Evolutionary conservation across 2,113 vertebrate genomes (phyloP).

Genomic region (Corythornis vintsioides): DNA sequence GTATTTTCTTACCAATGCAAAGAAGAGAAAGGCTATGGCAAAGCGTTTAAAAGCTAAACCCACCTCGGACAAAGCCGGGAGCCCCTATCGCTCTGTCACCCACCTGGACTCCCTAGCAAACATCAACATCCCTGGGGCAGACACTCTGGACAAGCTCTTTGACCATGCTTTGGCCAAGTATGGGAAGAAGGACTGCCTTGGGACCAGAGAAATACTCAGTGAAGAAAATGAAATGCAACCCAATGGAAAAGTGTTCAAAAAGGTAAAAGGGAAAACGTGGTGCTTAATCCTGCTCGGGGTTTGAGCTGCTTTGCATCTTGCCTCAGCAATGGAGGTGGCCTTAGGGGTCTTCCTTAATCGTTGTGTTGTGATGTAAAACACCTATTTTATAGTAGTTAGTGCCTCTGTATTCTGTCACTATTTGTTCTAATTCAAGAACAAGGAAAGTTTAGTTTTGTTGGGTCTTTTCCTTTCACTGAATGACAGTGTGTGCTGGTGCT

Average conservation of each 20-base stretch:
- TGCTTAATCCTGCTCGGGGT: background rate
- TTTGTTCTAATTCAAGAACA: background rate
- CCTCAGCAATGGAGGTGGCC: background rate
- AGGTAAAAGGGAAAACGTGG: constrained; percentile 75
- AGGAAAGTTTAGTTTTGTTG: background rate
- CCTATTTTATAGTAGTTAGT: background rate
- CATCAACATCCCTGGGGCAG: constrained; percentile 88
- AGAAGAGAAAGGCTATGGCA: constrained; percentile 85
- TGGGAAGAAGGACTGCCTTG: constrained; percentile 84
- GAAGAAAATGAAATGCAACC: constrained; percentile 94
- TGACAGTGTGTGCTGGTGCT: background rate
- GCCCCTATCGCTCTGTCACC: constrained; percentile 91
- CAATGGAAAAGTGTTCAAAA: constrained; percentile 96
- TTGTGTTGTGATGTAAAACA: background rate
- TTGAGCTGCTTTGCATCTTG: background rate
- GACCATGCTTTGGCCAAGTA: constrained; percentile 85
- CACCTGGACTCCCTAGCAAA: constrained; percentile 84
- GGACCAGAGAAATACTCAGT: constrained; percentile 88
- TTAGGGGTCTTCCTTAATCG: background rate
- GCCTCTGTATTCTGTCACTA: background rate
- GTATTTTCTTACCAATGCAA: constrained; percentile 92
- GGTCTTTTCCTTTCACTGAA: background rate
- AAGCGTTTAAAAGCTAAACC: constrained; percentile 90
- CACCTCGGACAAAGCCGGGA: constrained; percentile 81
- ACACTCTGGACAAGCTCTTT: constrained; percentile 95